Evolutionary conservation across 2,113 vertebrate species (phyloP).

Genomic region (Coracopsis vasa): DNA sequence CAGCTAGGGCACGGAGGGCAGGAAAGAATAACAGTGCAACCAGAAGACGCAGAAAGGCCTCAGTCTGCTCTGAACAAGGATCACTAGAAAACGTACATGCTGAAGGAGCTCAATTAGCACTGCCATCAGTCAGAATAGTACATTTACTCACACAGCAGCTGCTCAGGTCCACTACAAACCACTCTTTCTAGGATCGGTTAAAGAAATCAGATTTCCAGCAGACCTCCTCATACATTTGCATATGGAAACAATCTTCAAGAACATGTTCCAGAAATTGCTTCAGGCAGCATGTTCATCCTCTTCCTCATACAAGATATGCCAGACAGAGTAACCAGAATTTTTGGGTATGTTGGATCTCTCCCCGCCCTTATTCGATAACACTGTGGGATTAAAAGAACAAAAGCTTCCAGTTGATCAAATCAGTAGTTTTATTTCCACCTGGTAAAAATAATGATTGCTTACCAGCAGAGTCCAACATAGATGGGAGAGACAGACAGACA

Average conservation of each 20-base stretch:
- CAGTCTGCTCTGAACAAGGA: not conserved
- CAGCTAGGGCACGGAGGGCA: not conserved
- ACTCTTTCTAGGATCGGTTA: not conserved
- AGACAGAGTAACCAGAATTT: not conserved
- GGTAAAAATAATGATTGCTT: slow-evolving; percentile 35
- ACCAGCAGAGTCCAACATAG: slow-evolving; percentile 40
- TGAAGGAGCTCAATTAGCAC: not conserved
- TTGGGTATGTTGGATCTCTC: accelerated
- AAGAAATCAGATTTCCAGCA: not conserved
- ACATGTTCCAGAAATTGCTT: not conserved
- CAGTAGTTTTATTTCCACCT: slow-evolving; percentile 54
- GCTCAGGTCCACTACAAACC: not conserved
- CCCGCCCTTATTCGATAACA: accelerated
- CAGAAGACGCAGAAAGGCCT: not conserved
- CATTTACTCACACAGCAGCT: not conserved
- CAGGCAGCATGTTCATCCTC: not conserved
- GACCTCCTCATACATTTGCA: not conserved
- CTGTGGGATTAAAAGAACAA: not conserved
- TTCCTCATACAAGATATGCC: too few species aligned
- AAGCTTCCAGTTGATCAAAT: not conserved
- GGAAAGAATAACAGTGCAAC: not conserved
- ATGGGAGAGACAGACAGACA: slow-evolving; percentile 14
- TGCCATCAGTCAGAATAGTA: not conserved
- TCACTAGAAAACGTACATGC: not conserved
- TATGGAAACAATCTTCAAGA: not conserved